Evolutionary conservation across 2,888 invertebrate genomes (phyloP), one percentile per base, ranked within the genome.

Genomic region (Brachypalpus laphriformis): DNA sequence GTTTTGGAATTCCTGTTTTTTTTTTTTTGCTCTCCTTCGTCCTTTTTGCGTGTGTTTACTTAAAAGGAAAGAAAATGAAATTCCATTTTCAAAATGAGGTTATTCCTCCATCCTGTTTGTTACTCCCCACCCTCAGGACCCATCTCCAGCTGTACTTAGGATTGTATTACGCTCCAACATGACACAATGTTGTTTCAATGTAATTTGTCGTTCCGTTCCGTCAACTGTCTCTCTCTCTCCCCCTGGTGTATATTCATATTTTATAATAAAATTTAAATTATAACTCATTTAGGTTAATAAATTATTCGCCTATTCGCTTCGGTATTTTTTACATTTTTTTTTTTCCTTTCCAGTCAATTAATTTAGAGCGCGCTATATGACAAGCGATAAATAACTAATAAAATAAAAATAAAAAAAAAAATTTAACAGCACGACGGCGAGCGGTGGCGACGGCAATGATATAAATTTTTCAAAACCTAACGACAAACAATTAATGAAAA

Each of bases 401-500:
- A 76, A 49, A 66, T 57, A 28, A 68, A 45, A 65, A 47, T 9
- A n/a, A 47, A 68, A 70, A 37, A 49, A 71, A 65, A 83, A 63
- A 74, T 75, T 75, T 78, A 16, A 54, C 22, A 51, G 25, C n/a
- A 45, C 65, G 37, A 16, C 14, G 18, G 49, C 34, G 49, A 22
- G 25, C 28, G 49, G 56, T 71, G 49, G 20, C 51, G 57, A 49
- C 56, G 40, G 70, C 51, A 37, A 25, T 54, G 42, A 71, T 47
- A 81, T 71, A 76, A 28, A 82, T 70, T 70, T 37, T 28, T 51
- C 57, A 40, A 65, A 63, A 63, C 37, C 57, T 56, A 51, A 31
- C 57, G 80, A 74, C 80, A 70, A 57, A 81, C 75, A 85, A 76
- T 85, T 75, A 85, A 85, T 71, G 75, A 76, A 75, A 71, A 34